These are phyloP conservation scores for Cardiocondyla obscurior DNA, from an alignment of 1,140 invertebrate genomes.

Conservation along the genomic window DNA sequence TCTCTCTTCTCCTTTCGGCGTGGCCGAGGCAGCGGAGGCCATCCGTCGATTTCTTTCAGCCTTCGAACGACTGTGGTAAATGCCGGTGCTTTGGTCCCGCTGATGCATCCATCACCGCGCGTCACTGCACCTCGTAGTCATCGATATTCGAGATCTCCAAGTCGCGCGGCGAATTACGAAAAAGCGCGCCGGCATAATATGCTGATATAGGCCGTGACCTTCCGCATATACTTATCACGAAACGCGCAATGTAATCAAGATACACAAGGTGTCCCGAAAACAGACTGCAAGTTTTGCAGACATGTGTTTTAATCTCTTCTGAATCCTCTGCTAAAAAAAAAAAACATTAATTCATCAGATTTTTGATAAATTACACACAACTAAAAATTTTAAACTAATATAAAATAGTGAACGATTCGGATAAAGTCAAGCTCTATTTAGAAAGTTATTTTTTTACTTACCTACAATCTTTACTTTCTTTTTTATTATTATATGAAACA, in stretches of 20 bases:
- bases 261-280: background rate
- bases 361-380: background rate
- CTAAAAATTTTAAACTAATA: background rate
- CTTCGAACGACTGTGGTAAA: constrained; percentile 62
- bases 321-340: no score
- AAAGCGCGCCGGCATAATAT: constrained; percentile 22
- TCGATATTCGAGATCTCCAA: constrained; percentile 31
- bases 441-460: background rate
- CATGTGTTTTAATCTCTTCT: background rate
- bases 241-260: background rate
- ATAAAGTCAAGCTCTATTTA: background rate
- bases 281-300: background rate
- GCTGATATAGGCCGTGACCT: constrained; percentile 10
- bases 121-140: constrained; percentile 41
- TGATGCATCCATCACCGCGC: constrained; percentile 62
- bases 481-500: background rate
- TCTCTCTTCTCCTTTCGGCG: constrained; percentile 22
- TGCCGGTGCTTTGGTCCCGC: constrained; percentile 53
- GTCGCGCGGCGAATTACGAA: background rate
- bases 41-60: constrained; percentile 60
- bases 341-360: no score
- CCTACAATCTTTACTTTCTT: background rate
- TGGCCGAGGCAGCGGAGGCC: constrained; percentile 11
- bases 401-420: background rate
- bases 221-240: constrained; percentile 3